Conservation (phyloP, 2,888 invertebrate species). For the Ormyrus nitidulus region DNA sequence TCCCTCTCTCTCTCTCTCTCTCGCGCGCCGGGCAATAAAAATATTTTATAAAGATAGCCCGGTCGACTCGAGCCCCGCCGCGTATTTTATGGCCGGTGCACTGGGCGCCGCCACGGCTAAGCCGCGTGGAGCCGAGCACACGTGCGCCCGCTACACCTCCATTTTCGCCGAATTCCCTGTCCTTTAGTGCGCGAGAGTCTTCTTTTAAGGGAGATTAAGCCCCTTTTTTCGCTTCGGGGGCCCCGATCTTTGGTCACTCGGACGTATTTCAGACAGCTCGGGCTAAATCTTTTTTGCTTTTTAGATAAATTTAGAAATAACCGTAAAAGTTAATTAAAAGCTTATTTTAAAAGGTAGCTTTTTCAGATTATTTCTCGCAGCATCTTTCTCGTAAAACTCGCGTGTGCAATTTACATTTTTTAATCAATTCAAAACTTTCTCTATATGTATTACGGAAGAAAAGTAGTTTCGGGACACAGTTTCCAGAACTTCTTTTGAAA, state of each 20-base stretch:
- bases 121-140: conserved; percentile 11
- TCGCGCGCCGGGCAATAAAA: conserved; percentile 45
- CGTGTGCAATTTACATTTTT: too few relatives aligned
- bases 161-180: conserved; percentile 7
- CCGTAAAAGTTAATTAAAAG: too few relatives aligned
- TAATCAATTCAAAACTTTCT: too few relatives aligned
- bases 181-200: not conserved
- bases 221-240: too few relatives aligned
- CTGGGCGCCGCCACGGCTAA: not conserved
- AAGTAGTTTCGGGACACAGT: too few relatives aligned
- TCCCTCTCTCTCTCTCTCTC: not conserved
- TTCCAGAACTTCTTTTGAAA: too few relatives aligned
- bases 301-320: too few relatives aligned
- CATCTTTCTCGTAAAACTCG: too few relatives aligned
- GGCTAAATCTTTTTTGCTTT: too few relatives aligned
- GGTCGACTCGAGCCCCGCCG: not conserved
- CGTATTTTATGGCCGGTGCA: conserved; percentile 31
- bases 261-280: not conserved
- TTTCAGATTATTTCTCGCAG: too few relatives aligned
- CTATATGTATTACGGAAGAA: too few relatives aligned
- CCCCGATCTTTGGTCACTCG: not conserved
- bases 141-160: not conserved
- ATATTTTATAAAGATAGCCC: conserved; percentile 54
- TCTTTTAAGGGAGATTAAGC: not conserved
- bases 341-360: too few relatives aligned